Base-by-base conservation (phyloP, 2,797 vertebrate genomes). In the Poecilia gillii region DNA sequence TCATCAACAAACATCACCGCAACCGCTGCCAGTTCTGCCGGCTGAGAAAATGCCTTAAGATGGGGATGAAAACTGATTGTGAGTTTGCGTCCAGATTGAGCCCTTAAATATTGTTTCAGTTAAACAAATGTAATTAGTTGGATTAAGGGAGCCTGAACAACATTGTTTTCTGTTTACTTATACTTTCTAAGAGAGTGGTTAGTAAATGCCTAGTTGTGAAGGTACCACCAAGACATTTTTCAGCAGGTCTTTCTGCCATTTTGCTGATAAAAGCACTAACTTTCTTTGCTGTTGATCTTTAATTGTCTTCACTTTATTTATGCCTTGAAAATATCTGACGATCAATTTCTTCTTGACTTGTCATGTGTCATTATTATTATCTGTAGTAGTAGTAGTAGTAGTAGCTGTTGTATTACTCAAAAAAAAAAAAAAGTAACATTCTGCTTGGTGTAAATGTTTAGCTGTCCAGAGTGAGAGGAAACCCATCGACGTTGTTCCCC, bases 11-110 rank as follows among this genome's bases (percentile, higher is more conserved):
- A 89, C 98, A 99, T 89, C 98, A 99, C 90, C 97, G 98, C 85
- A 99, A 99, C 88, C 98, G 98, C 91, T 99, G 98, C 93, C 98
- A 99, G 91, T 99, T 98, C 83, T 99, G 98, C 91, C 96, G 98
- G 71, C 95, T 99, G 82, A 97, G 95, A 87, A 99, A 99, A 94
- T 99, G 98, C 92, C 94, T 99, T 87, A 97, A 98, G 79, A 99
- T 99, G 98, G 98, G 98, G 93, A 99, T 99, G 98, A 99, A 99
- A 93, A 99, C 98, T 91, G 98, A 99, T 87, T 99, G 98, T 99
- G 94, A 98, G 98, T 97, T 77, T 80, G 78, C 25, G 53, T 78
- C 20, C 39, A 71, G 62, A 76, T 70, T 4, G 36, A 74, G 6
- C 4, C 41, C 57, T 68, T 49, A 77, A 77, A 31, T 33, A 28